Percentiles rank a stretch among this genome's conserved stretches.
Conservation (phyloP, 2,113 vertebrate species). For the Vimba vimba region DNA sequence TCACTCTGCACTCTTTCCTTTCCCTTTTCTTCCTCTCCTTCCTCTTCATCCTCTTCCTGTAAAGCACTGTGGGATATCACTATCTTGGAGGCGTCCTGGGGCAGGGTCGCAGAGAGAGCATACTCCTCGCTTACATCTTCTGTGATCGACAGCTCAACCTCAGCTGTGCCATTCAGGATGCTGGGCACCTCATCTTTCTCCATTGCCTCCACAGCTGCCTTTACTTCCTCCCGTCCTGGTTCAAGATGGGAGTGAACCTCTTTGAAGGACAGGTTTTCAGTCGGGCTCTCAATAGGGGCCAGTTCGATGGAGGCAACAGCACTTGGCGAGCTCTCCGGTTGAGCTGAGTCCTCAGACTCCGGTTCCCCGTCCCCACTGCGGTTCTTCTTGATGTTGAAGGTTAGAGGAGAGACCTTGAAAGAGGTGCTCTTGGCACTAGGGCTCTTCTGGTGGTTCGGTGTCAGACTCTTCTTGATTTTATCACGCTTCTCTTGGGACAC, state of each 20-base stretch:
- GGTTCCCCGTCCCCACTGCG: constrained; percentile 53
- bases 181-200: constrained; percentile 57
- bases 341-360: constrained; percentile 61
- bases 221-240: constrained; percentile 67
- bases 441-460: constrained; percentile 80
- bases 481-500: constrained; percentile 90
- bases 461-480: constrained; percentile 89
- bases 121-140: constrained; percentile 71
- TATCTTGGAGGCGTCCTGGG: constrained; percentile 57
- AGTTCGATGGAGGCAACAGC: constrained; percentile 61
- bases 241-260: constrained; percentile 78
- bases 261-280: constrained; percentile 69
- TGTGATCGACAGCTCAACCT: constrained; percentile 69
- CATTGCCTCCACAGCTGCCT: constrained; percentile 47
- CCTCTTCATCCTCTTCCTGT: constrained; percentile 53
- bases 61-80: constrained; percentile 24
- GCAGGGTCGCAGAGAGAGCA: constrained; percentile 72
- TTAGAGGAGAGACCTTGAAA: constrained; percentile 84
- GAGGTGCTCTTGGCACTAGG: constrained; percentile 77
- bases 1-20: constrained; percentile 16
- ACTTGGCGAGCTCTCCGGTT: constrained; percentile 7
- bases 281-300: constrained; percentile 41
- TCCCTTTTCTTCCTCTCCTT: constrained; percentile 24
- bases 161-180: constrained; percentile 38
- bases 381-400: constrained; percentile 72